Evolutionary conservation across 2,888 invertebrate genomes (phyloP), one percentile per base, ranked within the genome.

Genomic region (Drosophila peninsularis): DNA sequence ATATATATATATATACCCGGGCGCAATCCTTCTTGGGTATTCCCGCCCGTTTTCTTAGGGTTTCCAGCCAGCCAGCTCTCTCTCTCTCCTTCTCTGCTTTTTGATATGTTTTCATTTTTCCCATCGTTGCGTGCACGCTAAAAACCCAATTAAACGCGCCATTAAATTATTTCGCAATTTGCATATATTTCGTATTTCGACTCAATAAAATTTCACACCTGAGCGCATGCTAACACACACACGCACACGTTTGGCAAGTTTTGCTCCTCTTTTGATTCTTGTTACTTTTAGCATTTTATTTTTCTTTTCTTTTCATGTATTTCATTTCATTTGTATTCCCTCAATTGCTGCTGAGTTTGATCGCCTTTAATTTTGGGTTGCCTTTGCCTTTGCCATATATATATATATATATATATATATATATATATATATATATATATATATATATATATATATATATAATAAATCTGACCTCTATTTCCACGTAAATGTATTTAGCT

Each of bases 71-170:
- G n/a, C n/a, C n/a, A n/a, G 21, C 36, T 47, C 32, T 36, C 36
- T 75, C 27, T 24, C 13, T 44, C 9, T 24, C 1, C 4, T 5
- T 24, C 24, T 24, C 24, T 5, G 14, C 1, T n/a, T 45, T 71
- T 76, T 63, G 66, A 77, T 77, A 71, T 71, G 71, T 77, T 72
- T 70, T 69, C 67, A 66, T 72, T 70, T 66, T 79, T 67, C 62
- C 68, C 82, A 67, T 71, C 75, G 75, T 62, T 72, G 69, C 66
- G 76, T 77, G 67, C 73, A 58, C 74, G 86, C 86, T 85, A 86
- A 86, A 84, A 85, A 86, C 84, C 86, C 87, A 85, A 85, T 85
- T 85, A 85, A 86, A 85, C 85, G 85, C 86, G 82, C 82, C 85
- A 85, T 85, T 85, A 86, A 85, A 85, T 85, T 86, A 85, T 85